Conservation (phyloP, 1,140 invertebrate genomes). For the Sipha flava region DNA sequence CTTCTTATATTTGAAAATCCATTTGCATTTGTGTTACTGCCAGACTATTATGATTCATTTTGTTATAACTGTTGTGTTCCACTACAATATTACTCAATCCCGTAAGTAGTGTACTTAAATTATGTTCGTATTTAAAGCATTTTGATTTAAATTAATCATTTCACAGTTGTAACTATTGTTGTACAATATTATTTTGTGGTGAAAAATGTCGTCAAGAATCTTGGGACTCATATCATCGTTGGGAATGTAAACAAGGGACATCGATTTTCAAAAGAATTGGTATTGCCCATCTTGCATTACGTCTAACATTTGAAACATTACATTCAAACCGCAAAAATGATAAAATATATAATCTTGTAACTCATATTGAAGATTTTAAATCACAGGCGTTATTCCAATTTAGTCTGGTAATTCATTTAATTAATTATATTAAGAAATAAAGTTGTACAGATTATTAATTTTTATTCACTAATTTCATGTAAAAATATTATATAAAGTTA, state of each 20-base stretch:
- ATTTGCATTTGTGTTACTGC: slow-evolving; percentile 54
- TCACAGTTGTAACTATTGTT: slow-evolving; percentile 56
- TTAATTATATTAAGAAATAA: not conserved
- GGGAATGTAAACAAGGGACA: slow-evolving; percentile 59
- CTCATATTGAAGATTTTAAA: slow-evolving; percentile 53
- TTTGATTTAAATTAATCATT: not conserved
- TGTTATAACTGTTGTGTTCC: slow-evolving; percentile 51
- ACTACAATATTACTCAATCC: slow-evolving; percentile 43
- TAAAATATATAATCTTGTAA: slow-evolving; percentile 50
- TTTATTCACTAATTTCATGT: no score
- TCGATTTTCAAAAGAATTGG: slow-evolving; percentile 59
- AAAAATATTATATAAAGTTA: no score
- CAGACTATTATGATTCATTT: slow-evolving; percentile 45
- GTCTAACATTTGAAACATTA: slow-evolving; percentile 50
- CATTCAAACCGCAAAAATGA: slow-evolving; percentile 24
- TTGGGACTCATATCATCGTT: slow-evolving; percentile 57
- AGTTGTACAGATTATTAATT: no score
- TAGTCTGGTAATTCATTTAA: slow-evolving; percentile 50
- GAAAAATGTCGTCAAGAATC: slow-evolving; percentile 52
- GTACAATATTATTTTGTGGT: slow-evolving; percentile 57
- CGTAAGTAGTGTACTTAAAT: no score
- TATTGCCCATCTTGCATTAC: slow-evolving; percentile 64
- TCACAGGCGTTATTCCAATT: slow-evolving; percentile 57
- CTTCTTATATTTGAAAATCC: slow-evolving; percentile 61
- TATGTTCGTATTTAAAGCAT: no score